A percentile compares a stretch with the other conserved stretches of the same genome.
phyloP scores from a whole-genome alignment of 2,888 invertebrate genomes.

The Branchipolynoe longqiensis region DNA sequence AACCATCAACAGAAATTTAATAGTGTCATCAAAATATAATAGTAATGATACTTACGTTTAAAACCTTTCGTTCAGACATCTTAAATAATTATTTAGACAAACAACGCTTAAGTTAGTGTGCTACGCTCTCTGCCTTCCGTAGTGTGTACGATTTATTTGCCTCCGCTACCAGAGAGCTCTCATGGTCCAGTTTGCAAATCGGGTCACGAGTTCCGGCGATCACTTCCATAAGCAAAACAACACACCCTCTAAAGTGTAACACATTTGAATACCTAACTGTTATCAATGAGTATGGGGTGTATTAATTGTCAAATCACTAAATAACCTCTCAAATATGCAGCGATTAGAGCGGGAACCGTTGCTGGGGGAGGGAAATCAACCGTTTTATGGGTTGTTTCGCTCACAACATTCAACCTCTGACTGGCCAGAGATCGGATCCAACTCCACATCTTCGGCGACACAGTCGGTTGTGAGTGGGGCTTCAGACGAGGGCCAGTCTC shows the following conservation, averaged over 20 bases:
- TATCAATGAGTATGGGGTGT: too few relatives aligned
- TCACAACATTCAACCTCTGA: conserved; percentile 18
- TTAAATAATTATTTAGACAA: neutral
- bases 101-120: neutral
- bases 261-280: too few relatives aligned
- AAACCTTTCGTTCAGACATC: conserved; percentile 60
- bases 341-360: conserved; percentile 45
- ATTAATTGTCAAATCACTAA: neutral
- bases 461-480: neutral
- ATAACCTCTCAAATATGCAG: conserved; percentile 23
- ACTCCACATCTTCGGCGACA: neutral
- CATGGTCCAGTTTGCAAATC: neutral
- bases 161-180: neutral
- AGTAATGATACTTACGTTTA: conserved; percentile 54
- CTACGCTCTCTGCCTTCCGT: neutral
- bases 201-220: conserved; percentile 21
- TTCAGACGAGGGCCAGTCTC: neutral
- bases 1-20: too few relatives aligned
- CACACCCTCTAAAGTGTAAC: too few relatives aligned
- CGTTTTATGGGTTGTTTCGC: conserved; percentile 34
- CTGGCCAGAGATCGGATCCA: conserved; percentile 32
- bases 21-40: too few relatives aligned
- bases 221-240: conserved; percentile 38
- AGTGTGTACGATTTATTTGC: neutral
- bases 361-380: neutral